Base-by-base conservation (phyloP, 30 jellyfish, hydroid and myxozoan genomes). In the Cassiopea xamachana region DNA sequence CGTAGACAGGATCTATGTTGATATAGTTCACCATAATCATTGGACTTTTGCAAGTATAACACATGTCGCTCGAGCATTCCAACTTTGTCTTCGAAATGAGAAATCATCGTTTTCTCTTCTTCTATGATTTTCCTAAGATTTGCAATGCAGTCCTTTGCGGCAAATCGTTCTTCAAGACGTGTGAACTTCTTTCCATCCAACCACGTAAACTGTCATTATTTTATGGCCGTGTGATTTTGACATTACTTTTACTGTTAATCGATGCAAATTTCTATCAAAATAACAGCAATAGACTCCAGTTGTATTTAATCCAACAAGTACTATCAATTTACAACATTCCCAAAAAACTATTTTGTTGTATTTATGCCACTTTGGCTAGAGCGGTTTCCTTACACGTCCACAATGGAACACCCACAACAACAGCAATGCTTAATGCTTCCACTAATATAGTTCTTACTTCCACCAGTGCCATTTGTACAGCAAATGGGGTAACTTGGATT, bases 101-200 rank as follows among this genome's bases (percentile, higher is more conserved):
- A 18, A 74, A 74, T 74, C 48, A 5, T 74, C 61, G 58, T 74
- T 14, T 39, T 19, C 48, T 74, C 15, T 14, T 74, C 83, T 14
- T 18, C 61, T 16, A 74, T 74, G 46, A 46, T 74, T 74, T 74
- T 74, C 61, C 46, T 74, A 17, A 74, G 83, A 46, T 74, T 74
- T 14, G 58, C 19, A 19, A 74, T 74, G 83, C 83, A 74, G 60
- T 74, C 83, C 48, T 74, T 74, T 74, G 83, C 39, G 83, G 83
- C 83, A 44, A 74, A 7, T 46, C 60, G 17, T 74, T 39, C 60
- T 74, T 74, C 83, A 39, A 74, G 60, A 14, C 60, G 8, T 27
- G 46, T 46, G 60, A 74, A 74, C 48, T 46, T 18, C 61, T 46
- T 46, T 46, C 58, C 83, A 74, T 16, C 83, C 83, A 39, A 39